Evolutionary conservation across 1,140 invertebrate species (phyloP).

Genomic region (Drosophila pseudoananassae): DNA sequence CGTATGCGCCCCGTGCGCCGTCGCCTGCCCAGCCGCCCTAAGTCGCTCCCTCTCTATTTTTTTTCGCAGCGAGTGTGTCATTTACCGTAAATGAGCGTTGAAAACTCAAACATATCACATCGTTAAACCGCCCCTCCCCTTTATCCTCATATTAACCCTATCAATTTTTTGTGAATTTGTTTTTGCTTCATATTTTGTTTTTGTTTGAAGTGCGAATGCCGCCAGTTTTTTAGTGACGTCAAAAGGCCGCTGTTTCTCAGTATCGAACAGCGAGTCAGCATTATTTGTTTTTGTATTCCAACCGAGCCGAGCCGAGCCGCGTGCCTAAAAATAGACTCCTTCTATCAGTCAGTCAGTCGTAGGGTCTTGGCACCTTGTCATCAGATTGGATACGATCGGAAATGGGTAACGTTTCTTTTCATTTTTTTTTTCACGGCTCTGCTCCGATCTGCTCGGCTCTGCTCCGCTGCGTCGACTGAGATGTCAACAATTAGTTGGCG

Average conservation of each 20-base stretch:
- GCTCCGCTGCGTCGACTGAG: conserved; percentile 1
- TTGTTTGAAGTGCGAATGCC: conserved; percentile 2
- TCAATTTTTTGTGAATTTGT: neutral
- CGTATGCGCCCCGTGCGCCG: conserved; percentile 20
- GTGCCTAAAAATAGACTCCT: conserved; percentile 45
- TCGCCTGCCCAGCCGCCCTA: neutral
- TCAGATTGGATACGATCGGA: conserved; percentile 13
- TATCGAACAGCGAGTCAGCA: neutral
- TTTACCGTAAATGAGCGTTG: conserved; percentile 20
- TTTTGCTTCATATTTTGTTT: neutral
- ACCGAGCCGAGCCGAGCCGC: neutral
- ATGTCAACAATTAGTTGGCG: conserved; percentile 57
- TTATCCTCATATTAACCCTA: neutral
- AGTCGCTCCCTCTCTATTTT: neutral
- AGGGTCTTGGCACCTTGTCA: conserved; percentile 43
- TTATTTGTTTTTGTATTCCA: neutral
- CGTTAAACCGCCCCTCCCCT: neutral
- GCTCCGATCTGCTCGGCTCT: neutral
- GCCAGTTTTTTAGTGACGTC: conserved; percentile 44
- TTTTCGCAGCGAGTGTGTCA: conserved; percentile 27
- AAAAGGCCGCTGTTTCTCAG: conserved; percentile 35
- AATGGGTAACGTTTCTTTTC: neutral
- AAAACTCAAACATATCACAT: conserved; percentile 30
- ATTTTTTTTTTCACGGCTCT: neutral
- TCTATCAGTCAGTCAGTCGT: conserved; percentile 23